Base-by-base conservation (phyloP, 1,140 invertebrate species). In the Pomacea maculata region DNA sequence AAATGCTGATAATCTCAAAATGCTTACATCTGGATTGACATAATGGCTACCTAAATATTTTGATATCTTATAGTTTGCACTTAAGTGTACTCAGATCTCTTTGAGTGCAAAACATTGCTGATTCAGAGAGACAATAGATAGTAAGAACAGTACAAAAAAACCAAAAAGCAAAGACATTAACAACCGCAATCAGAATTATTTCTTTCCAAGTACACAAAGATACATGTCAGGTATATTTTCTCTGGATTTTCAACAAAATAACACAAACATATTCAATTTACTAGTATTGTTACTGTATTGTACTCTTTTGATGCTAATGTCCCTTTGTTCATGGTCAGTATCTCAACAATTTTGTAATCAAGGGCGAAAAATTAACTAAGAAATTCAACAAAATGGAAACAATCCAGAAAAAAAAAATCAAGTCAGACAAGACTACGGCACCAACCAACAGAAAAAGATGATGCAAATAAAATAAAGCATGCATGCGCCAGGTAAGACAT, bases 291-390 rank as follows among this genome's bases (percentile, higher is more conserved):
- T 45, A 45, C 34, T 45, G 6, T 6, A 45, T 45, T 4, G 6
- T 45, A 45, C 34, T 45, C 34, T 45, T 45, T 45, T 45, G 34
- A 0, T 45, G 6, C 2, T 45, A 70, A 12, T 29, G 68, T 70
- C 12, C n/a, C 68, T 12, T 70, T 12, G 34, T 12, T 70, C 11
- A 6, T 11, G 12, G n/a, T 12, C 12, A 12, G 68, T 70, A 9
- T 70, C 21, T 70, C 21, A 11, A 70, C 68, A 70, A 70, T 70
- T 29, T 70, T 70, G 34, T 70, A 70, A 70, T 45, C 34, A 70
- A 70, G 68, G 12, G 6, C 6, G 21, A 70, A 29, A 70, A 70
- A 70, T 70, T 6, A 12, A 21, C 4, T 17, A 70, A 70, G 21
- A 70, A 70, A 70, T 45, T 45, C 9, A 5, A 70, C 5, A 70